Evolutionary conservation across 2,113 vertebrate genomes (phyloP).

Genomic region (Ploceus nigricollis): DNA sequence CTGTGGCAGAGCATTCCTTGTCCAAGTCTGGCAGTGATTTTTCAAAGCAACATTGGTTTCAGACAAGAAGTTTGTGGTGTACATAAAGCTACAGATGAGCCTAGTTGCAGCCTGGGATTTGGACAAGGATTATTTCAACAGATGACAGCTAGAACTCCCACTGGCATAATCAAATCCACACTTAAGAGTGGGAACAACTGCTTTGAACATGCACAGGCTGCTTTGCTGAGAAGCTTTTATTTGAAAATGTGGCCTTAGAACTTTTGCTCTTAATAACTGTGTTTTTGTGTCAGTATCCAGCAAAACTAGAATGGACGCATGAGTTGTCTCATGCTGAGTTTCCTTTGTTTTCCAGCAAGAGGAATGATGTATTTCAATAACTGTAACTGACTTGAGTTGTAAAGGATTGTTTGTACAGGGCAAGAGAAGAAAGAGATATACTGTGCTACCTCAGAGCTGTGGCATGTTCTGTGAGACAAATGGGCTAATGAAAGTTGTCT

Average conservation of each 20-base stretch:
- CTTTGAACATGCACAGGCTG: constrained; percentile 21
- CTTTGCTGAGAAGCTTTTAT: background rate
- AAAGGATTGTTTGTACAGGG: background rate
- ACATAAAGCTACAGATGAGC: constrained; percentile 13
- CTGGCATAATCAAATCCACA: constrained; percentile 24
- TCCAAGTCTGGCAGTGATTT: constrained; percentile 20
- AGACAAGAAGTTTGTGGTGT: constrained; percentile 16
- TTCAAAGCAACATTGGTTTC: constrained; percentile 18
- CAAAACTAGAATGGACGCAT: background rate
- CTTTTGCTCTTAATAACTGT: background rate
- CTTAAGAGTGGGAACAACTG: background rate
- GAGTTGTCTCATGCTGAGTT: background rate
- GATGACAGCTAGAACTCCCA: constrained; percentile 40
- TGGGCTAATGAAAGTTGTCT: background rate
- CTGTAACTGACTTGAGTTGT: background rate
- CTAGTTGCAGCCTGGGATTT: background rate
- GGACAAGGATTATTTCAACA: constrained; percentile 16
- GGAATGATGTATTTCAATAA: background rate
- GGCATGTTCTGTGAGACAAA: background rate
- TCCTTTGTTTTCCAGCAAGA: constrained; percentile 31
- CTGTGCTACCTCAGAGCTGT: background rate
- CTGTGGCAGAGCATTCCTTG: background rate
- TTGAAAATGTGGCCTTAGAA: constrained; percentile 2
- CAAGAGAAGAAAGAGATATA: background rate
- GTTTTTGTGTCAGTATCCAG: constrained; percentile 4